Evolutionary conservation across 2,113 vertebrate genomes (phyloP), one percentile per base, ranked within the genome.

Genomic region (Eidolon helvum): DNA sequence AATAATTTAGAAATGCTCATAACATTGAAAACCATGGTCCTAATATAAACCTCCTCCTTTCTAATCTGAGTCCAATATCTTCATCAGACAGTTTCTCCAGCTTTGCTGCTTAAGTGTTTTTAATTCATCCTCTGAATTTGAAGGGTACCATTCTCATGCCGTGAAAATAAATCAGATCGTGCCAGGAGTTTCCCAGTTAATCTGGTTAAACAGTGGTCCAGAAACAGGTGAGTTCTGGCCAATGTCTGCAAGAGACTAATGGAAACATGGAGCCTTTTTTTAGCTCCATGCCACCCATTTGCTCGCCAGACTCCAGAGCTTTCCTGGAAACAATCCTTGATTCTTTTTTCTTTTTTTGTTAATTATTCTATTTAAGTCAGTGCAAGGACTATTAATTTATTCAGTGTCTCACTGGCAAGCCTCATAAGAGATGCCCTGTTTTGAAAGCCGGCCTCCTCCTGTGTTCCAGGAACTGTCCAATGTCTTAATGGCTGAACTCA

Each of bases 321-420:
- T 88, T 92, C 89, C 80, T 88, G 53, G 82, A 95, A 96, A 92
- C 55, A 22, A 65, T 71, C 48, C 55, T 61, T 43, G 78, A 38
- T 57, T 80, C 87, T 61, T 38, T 26, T 28, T 50, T 50, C 15
- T 50, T 50, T 50, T 50, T 50, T 50, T 15, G 4, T 57, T 92
- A 80, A 94, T 55, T 26, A 12, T 90, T 59, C 24, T 55, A 22
- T 35, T 88, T 65, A 33, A 21, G 1, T 33, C 80, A 74, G 7
- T 43, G 90, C 78, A 59, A 26, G 21, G 0, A 1, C 43, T 71
- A 45, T 71, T 61, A 35, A 43, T 38, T 61, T 71, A 1, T 38
- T 21, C 21, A 61, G 21, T 12, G 38, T 71, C 66, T 94, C 71
- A 63, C 38, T 84, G 95, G 84, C 87, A 95, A 86, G 38, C 15